Conservation (phyloP, 1,140 invertebrate species). For the Drosophila seguyi region DNA sequence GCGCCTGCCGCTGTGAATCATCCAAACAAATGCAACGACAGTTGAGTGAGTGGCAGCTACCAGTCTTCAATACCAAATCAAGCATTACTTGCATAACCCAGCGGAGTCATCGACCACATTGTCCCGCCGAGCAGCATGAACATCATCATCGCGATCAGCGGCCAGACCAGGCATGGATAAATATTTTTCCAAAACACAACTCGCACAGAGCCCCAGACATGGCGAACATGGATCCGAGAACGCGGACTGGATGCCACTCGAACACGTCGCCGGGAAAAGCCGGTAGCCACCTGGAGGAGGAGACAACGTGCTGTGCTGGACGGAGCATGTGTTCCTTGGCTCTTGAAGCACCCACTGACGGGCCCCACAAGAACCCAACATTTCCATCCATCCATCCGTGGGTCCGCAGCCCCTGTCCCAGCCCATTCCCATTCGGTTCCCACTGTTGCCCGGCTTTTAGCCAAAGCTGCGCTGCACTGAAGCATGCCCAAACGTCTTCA, state of each 20-base stretch:
- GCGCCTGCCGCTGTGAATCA: conserved; percentile 58
- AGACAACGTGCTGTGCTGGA: conserved; percentile 23
- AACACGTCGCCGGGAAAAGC: conserved; percentile 61
- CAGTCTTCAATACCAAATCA: conserved; percentile 83
- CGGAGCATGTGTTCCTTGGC: conserved; percentile 51
- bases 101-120: conserved; percentile 71
- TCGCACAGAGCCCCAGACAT: conserved; percentile 36
- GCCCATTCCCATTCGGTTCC: conserved; percentile 40
- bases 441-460: conserved; percentile 63
- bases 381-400: conserved; percentile 43
- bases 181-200: conserved; percentile 72
- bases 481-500: conserved; percentile 82
- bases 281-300: conserved; percentile 53
- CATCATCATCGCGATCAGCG: conserved; percentile 52
- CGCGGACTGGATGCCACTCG: conserved; percentile 58
- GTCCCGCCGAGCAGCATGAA: conserved; percentile 36
- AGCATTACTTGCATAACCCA: conserved; percentile 82
- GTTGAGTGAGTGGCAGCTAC: conserved; percentile 73
- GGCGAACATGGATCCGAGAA: conserved; percentile 44
- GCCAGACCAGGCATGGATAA: conserved; percentile 62
- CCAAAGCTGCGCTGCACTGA: conserved; percentile 55
- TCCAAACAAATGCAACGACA: conserved; percentile 47
- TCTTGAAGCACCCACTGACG: conserved; percentile 75
- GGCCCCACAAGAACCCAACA: conserved; percentile 44
- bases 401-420: conserved; percentile 12